A percentile compares a stretch with the other conserved stretches of the same genome.
These are phyloP conservation scores for Pao palembangensis DNA, from an alignment of 2,113 vertebrate genomes.

Conservation along the genomic window DNA sequence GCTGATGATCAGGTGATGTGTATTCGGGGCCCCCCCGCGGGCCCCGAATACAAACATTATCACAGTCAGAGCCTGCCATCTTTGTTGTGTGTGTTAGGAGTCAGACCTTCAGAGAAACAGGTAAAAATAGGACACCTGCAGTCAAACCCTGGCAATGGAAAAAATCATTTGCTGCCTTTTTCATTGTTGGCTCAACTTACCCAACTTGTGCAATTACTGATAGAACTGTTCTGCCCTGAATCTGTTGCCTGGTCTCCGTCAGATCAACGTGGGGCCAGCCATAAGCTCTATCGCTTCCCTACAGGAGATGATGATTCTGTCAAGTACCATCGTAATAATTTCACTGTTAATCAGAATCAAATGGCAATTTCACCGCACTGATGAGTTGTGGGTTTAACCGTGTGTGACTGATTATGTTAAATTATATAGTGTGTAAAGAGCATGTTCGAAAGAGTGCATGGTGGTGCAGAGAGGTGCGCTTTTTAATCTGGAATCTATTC, in stretches of 20 bases:
- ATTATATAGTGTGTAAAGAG: constrained; percentile 28
- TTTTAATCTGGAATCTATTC: background rate
- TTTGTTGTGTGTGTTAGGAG: too few relatives aligned
- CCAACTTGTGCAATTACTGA: constrained; percentile 1
- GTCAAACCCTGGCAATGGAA: too few relatives aligned
- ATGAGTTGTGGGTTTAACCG: constrained; percentile 7
- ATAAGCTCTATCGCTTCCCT: constrained; percentile 19
- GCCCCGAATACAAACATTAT: too few relatives aligned
- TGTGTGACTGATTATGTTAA: constrained; percentile 30
- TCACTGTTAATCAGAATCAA: constrained; percentile 45
- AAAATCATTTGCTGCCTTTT: constrained; percentile 1
- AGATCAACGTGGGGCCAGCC: constrained; percentile 17
- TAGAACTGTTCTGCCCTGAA: background rate
- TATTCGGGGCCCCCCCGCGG: too few relatives aligned
- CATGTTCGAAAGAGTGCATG: background rate
- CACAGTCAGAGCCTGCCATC: too few relatives aligned
- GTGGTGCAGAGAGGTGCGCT: too few relatives aligned
- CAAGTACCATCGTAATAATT: constrained; percentile 42
- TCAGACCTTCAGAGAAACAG: too few relatives aligned
- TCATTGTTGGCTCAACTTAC: constrained; percentile 1
- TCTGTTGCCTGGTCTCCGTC: background rate
- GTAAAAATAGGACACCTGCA: too few relatives aligned
- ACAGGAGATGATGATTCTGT: constrained; percentile 25
- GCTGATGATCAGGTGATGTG: too few relatives aligned
- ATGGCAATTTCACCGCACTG: constrained; percentile 1